These are phyloP conservation scores for Aspidapion aeneum DNA, from an alignment of 2,888 invertebrate genomes.

Conservation along the genomic window DNA sequence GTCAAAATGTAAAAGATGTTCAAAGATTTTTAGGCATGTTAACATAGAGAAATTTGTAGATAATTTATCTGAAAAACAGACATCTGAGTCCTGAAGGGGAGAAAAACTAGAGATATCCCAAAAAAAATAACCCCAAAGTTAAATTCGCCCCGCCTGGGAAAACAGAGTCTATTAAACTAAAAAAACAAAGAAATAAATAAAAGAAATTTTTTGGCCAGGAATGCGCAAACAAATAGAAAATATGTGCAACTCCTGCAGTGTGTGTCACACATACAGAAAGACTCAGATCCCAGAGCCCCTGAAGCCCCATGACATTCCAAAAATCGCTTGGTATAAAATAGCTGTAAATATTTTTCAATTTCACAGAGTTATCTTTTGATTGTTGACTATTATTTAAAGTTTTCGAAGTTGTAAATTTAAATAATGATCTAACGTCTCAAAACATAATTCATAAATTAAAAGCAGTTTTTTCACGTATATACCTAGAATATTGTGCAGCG, in stretches of 20 bases:
- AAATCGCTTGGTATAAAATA: slow-evolving; percentile 10
- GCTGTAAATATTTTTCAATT: slow-evolving; percentile 16
- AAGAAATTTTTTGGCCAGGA: slow-evolving; percentile 32
- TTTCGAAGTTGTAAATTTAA: slow-evolving; percentile 11
- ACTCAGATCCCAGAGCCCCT: slow-evolving; percentile 6
- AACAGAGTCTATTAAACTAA: too few species aligned
- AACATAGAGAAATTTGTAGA: too few species aligned
- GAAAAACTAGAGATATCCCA: too few species aligned
- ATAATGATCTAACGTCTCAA: slow-evolving; percentile 5
- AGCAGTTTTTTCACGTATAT: background rate
- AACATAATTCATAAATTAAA: slow-evolving; percentile 1
- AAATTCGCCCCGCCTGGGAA: too few species aligned
- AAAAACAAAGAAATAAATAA: too few species aligned
- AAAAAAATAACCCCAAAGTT: too few species aligned
- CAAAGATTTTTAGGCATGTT: too few species aligned
- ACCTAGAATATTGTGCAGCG: slow-evolving; percentile 7
- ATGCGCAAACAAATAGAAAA: slow-evolving; percentile 21
- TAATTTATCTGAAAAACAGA: too few species aligned
- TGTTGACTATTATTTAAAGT: too few species aligned
- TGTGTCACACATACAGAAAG: slow-evolving; percentile 26
- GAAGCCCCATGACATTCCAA: slow-evolving; percentile 11
- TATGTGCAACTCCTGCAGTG: background rate
- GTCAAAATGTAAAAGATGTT: too few species aligned
- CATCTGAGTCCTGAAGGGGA: too few species aligned
- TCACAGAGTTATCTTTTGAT: too few species aligned